Evolutionary conservation across 2,888 invertebrate species (phyloP).

Genomic region (Campopleginae sp.): DNA sequence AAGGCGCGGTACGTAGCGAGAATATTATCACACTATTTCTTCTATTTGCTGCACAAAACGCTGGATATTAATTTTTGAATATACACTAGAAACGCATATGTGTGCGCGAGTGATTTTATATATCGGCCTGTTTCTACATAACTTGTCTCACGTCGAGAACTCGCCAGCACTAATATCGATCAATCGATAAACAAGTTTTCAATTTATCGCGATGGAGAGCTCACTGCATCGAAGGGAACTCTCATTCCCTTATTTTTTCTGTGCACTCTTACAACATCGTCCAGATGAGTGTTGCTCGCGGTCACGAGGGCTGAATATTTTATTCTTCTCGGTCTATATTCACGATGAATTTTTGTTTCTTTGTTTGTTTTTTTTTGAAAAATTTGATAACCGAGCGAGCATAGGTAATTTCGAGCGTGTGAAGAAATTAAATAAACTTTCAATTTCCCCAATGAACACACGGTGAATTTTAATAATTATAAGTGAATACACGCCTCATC

Average conservation of each 20-base stretch:
- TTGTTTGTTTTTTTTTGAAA: not conserved
- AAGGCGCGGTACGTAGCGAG: conserved; percentile 16
- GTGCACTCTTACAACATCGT: not conserved
- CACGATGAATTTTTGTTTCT: too few relatives aligned
- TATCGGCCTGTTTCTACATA: conserved; percentile 68
- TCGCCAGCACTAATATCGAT: conserved; percentile 61
- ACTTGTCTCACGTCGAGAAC: conserved; percentile 62
- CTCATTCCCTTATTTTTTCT: conserved; percentile 13
- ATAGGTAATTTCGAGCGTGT: conserved; percentile 18
- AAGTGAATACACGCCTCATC: conserved; percentile 14
- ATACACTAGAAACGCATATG: not conserved
- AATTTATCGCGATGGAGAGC: conserved; percentile 45
- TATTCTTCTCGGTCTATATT: not conserved
- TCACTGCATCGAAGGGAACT: conserved; percentile 15
- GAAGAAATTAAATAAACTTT: conserved; percentile 10
- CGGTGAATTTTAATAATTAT: conserved; percentile 14
- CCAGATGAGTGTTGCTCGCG: not conserved
- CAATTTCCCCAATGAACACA: conserved; percentile 16
- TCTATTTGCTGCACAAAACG: conserved; percentile 7
- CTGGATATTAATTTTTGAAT: not conserved
- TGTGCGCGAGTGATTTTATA: conserved; percentile 15
- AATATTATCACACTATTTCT: conserved; percentile 3
- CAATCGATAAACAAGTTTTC: conserved; percentile 62
- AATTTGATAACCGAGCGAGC: not conserved
- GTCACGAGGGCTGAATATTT: not conserved